Evolutionary conservation across 2,888 invertebrate species (phyloP).

Genomic region (Andrena fulva): DNA sequence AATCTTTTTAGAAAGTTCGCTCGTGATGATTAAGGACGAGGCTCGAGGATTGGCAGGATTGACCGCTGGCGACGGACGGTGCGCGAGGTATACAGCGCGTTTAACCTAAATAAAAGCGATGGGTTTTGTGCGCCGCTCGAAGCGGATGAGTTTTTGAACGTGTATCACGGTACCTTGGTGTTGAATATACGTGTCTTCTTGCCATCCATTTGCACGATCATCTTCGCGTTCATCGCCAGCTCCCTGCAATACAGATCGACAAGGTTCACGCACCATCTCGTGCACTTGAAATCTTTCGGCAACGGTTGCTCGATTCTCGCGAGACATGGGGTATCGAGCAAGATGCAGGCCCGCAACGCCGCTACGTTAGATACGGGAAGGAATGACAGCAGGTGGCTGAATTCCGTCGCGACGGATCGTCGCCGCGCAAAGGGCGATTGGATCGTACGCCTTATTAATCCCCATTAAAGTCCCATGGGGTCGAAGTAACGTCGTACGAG

Average conservation of each 20-base stretch:
- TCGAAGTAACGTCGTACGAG: neutral
- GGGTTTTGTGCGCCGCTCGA: neutral
- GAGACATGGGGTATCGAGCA: neutral
- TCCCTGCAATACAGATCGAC: slow-evolving; percentile 88
- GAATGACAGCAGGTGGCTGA: slow-evolving; percentile 64
- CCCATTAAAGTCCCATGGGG: neutral
- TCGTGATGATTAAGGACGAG: slow-evolving; percentile 52
- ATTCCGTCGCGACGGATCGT: slow-evolving; percentile 22
- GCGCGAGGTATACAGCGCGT: neutral
- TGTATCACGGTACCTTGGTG: slow-evolving; percentile 87
- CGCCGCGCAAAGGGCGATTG: slow-evolving; percentile 38
- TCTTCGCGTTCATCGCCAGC: slow-evolving; percentile 92
- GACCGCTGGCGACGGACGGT: slow-evolving; percentile 14
- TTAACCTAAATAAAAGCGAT: slow-evolving; percentile 41
- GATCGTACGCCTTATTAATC: slow-evolving; percentile 49
- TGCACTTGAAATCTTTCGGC: slow-evolving; percentile 16
- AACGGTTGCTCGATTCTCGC: neutral
- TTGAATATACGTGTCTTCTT: slow-evolving; percentile 93
- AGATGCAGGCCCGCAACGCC: too few species aligned
- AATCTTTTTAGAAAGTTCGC: slow-evolving; percentile 68
- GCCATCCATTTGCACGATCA: slow-evolving; percentile 94
- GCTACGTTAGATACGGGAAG: neutral
- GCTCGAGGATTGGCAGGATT: slow-evolving; percentile 41
- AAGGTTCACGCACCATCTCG: slow-evolving; percentile 36
- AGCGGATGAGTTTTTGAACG: slow-evolving; percentile 10